Base-by-base conservation (phyloP, 2,797 vertebrate genomes). In the Sebastes paucispinis region DNA sequence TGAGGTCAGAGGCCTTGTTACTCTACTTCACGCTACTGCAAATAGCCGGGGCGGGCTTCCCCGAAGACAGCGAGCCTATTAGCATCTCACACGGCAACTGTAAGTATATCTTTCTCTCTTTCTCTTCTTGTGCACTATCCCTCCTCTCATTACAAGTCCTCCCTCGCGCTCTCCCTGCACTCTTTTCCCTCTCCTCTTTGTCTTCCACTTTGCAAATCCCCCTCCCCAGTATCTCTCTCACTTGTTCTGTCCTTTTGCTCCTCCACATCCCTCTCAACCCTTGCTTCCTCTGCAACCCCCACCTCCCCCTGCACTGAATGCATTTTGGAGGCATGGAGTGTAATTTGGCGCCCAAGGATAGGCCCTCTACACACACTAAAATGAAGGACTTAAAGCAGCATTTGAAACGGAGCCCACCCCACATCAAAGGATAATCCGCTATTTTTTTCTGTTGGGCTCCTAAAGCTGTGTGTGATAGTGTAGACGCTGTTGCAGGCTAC, bases 71-170 rank as follows among this genome's bases (percentile, higher is more conserved):
- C 80, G 98, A 99, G 95, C 98, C 98, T 8, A 99, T 99, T 97
- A 98, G 97, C 96, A 98, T 99, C 96, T 98, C 98, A 90, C 98
- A 99, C 96, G 97, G 97, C 96, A 99, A 99, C 97, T 98, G 98
- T 99, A 92, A 98, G 98, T 98, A 77, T 32, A 79, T 79, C 52
- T 70, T 29, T 36, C 57, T 62, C 8, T 32, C 69, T 55, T 67
- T 58, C 29, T 13, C 18, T 69, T 39, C 59, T 52, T 54, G 20
- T 24, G 27, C 54, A 57, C 67, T 18, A 10, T 75, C 72, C 65
- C 24, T 52, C 69, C 52, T 80, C 62, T 88, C 83, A 80, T 80
- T 88, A 83, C 69, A 81, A 84, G 75, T 83, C 80, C 73, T 82
- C 31, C 29, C 34, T 77, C 3, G 2, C 77, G 52, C 79, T 83